phyloP scores from a whole-genome alignment of 2,113 vertebrate genomes.

The Podilymbus podiceps region DNA sequence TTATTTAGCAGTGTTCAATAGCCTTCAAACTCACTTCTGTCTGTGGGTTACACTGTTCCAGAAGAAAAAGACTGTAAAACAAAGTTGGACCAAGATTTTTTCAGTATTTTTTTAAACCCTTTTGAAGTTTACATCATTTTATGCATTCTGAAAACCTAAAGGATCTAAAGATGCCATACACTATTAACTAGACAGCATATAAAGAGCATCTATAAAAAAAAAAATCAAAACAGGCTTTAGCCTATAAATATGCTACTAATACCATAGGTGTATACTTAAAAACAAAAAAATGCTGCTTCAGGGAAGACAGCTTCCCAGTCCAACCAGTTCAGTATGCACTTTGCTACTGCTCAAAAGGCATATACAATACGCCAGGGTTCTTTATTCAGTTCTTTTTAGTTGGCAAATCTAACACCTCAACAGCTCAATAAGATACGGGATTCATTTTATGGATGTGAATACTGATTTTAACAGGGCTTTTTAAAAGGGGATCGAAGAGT shows the following conservation, averaged over 20 bases:
- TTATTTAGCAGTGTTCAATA: conserved; percentile 48
- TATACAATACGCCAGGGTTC: accelerated
- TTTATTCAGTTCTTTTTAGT: background rate
- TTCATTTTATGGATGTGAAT: background rate
- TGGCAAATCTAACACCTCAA: background rate
- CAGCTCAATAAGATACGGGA: background rate
- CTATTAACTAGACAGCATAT: background rate
- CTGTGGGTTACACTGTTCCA: background rate
- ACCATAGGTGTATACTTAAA: background rate
- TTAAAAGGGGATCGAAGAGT: background rate
- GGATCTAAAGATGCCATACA: background rate
- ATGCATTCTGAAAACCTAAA: background rate
- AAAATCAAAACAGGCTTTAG: background rate
- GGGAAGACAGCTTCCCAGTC: background rate
- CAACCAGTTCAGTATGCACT: background rate
- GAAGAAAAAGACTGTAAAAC: background rate
- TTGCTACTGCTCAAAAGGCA: background rate
- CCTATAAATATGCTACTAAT: background rate
- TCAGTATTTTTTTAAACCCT: background rate
- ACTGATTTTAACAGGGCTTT: background rate
- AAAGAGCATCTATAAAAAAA: background rate
- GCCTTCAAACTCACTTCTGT: conserved; percentile 36
- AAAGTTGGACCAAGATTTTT: background rate
- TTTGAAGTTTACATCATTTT: background rate
- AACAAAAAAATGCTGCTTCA: background rate